A percentile compares a stretch with the other conserved stretches of the same genome.
Conservation (phyloP, 2,888 invertebrate species). For the Hydriomena furcata region DNA sequence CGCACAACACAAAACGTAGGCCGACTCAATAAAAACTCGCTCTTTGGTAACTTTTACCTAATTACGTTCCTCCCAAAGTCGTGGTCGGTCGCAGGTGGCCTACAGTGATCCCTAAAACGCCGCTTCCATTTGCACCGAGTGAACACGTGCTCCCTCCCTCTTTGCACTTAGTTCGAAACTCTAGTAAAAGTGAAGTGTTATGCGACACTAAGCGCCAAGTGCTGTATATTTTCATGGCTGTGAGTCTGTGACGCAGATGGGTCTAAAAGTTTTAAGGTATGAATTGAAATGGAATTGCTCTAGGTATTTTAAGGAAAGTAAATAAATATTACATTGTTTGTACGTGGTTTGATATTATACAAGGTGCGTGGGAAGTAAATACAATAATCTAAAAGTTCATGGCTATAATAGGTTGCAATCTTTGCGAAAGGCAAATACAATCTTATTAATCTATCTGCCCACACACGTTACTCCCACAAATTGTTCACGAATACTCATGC, state of each 20-base stretch:
- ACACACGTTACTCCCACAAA: background rate
- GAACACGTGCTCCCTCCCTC: slow-evolving; percentile 62
- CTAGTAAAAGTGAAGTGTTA: slow-evolving; percentile 69
- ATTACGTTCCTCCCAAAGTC: slow-evolving; percentile 47
- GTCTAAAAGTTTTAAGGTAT: slow-evolving; percentile 51
- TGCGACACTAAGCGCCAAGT: slow-evolving; percentile 34
- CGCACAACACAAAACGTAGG: slow-evolving; percentile 7
- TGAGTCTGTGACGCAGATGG: slow-evolving; percentile 46
- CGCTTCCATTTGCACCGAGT: slow-evolving; percentile 57
- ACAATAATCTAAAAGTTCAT: background rate
- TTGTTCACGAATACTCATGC: background rate
- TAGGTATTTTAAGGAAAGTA: slow-evolving; percentile 11
- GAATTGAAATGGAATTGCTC: slow-evolving; percentile 39
- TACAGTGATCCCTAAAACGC: slow-evolving; percentile 60
- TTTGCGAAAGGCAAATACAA: background rate
- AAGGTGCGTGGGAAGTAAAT: background rate
- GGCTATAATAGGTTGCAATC: background rate
- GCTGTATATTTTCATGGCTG: slow-evolving; percentile 34
- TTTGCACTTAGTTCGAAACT: slow-evolving; percentile 71
- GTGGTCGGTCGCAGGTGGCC: slow-evolving; percentile 68
- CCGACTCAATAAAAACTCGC: slow-evolving; percentile 31
- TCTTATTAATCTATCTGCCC: background rate
- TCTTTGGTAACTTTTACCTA: slow-evolving; percentile 47
- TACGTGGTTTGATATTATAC: no score
- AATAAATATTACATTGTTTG: background rate